These are phyloP conservation scores for Heterodera filipjevi DNA, from an alignment of 2,888 invertebrate species.

Conservation along the genomic window DNA sequence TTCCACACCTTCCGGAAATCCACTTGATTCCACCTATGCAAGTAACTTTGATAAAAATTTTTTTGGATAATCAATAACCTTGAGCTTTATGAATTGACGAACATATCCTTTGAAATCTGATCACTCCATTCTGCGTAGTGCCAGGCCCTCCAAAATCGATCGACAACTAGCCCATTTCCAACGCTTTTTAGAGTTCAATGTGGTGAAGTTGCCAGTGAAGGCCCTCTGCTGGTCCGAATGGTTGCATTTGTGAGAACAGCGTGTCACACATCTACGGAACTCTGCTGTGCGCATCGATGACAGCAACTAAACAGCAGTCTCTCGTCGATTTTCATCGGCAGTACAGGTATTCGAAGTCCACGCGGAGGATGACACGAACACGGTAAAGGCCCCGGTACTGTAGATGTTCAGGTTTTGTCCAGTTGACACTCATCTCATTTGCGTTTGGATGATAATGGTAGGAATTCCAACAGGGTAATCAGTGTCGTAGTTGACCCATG, in stretches of 20 bases:
- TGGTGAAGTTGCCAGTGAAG: constrained; percentile 19
- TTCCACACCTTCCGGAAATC: neutral
- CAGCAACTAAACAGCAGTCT: constrained; percentile 1
- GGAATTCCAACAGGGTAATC: constrained; percentile 9
- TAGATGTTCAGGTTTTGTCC: constrained; percentile 18
- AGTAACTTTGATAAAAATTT: neutral
- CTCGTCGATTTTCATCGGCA: constrained; percentile 14
- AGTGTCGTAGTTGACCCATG: neutral
- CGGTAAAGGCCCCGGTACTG: constrained; percentile 6
- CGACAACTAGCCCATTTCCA: constrained; percentile 8
- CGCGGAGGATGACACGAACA: constrained; percentile 18
- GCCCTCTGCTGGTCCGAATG: constrained; percentile 13
- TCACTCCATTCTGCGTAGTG: neutral
- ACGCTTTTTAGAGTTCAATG: constrained; percentile 16
- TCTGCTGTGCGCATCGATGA: neutral
- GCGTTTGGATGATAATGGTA: neutral
- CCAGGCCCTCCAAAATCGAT: neutral
- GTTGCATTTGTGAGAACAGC: neutral
- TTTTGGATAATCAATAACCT: neutral
- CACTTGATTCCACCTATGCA: neutral
- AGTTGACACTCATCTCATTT: neutral
- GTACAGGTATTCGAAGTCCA: constrained; percentile 9
- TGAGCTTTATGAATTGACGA: neutral
- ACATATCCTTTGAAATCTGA: constrained; percentile 9
- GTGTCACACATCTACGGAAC: neutral